phyloP scores from a whole-genome alignment of 1,140 invertebrate species.

The Formica exsecta region DNA sequence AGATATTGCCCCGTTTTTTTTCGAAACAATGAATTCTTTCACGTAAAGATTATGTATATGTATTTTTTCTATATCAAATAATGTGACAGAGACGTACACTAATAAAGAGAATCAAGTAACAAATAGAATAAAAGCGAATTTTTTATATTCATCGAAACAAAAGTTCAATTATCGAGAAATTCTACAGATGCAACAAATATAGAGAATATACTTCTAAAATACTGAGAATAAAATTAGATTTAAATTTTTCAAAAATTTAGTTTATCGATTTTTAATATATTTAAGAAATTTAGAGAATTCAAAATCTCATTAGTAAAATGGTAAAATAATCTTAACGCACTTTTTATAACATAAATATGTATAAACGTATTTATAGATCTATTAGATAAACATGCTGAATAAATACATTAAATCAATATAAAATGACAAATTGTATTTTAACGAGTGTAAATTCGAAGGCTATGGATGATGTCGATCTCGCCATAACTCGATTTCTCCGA shows the following conservation, averaged over 20 bases:
- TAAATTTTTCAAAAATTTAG: not conserved
- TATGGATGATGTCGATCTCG: not conserved
- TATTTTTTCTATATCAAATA: not conserved
- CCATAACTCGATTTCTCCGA: slow-evolving; percentile 24
- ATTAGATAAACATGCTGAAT: not conserved
- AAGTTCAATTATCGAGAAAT: not conserved
- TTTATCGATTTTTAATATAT: not conserved
- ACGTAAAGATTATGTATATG: not conserved
- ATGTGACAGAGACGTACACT: not conserved
- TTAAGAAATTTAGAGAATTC: not conserved
- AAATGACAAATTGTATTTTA: not conserved
- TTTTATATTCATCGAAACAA: not conserved
- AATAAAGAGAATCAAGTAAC: not conserved
- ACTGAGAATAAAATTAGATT: not conserved
- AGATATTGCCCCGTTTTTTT: not conserved
- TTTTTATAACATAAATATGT: not conserved
- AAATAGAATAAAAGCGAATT: not conserved
- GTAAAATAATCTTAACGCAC: not conserved
- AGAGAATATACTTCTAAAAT: not conserved
- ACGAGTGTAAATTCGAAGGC: not conserved
- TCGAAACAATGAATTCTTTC: not conserved
- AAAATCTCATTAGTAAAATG: not conserved
- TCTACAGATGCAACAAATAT: not conserved
- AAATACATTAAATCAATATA: slow-evolving; percentile 4
- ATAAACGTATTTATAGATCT: not conserved